phyloP scores from a whole-genome alignment of 2,113 vertebrate species.

The Oenanthe oenanthe region DNA sequence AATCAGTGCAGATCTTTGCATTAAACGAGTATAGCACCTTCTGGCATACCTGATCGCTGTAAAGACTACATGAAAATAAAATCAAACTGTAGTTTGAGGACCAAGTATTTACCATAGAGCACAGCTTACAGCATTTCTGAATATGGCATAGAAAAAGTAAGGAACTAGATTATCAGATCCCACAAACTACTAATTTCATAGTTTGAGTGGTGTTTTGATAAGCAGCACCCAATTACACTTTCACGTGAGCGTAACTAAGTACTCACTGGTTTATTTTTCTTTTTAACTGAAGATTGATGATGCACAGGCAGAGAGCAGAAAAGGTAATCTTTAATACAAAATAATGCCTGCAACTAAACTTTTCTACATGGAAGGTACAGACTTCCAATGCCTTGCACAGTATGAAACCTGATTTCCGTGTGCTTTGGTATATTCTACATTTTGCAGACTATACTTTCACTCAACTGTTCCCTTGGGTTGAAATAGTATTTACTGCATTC shows the following conservation, averaged over 20 bases:
- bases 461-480: not conserved
- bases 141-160: not conserved
- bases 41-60: not conserved
- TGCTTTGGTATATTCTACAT: not conserved
- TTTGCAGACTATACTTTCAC: not conserved
- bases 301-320: not conserved
- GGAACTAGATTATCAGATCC: not conserved
- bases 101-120: not conserved
- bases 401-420: not conserved
- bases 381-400: not conserved
- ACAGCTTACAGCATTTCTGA: not conserved
- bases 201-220: not conserved
- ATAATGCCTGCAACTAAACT: not conserved
- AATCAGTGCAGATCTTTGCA: not conserved
- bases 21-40: not conserved
- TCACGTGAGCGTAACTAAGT: not conserved
- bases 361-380: not conserved
- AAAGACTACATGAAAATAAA: not conserved
- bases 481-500: not conserved
- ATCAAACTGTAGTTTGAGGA: not conserved
- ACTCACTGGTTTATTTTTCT: not conserved
- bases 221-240: not conserved
- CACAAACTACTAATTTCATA: not conserved
- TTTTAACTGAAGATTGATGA: not conserved
- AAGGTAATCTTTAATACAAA: not conserved